These are phyloP conservation scores for Phaethon lepturus DNA, from an alignment of 2,113 vertebrate species.

Conservation along the genomic window DNA sequence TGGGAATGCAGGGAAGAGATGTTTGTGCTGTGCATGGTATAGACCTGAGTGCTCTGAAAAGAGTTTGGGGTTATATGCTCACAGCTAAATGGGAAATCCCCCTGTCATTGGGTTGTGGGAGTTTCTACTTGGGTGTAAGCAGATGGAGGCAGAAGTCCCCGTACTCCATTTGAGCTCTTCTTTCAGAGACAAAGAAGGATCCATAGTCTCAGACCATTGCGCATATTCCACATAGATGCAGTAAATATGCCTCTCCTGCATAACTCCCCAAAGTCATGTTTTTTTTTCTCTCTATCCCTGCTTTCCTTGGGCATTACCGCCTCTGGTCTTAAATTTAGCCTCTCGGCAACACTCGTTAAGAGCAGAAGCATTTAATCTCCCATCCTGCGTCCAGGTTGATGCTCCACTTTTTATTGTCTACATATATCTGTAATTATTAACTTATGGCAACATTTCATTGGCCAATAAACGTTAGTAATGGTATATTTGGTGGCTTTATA, in stretches of 20 bases:
- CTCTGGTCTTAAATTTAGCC: slow-evolving; percentile 14
- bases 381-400: neutral
- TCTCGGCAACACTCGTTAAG: neutral
- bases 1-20: neutral
- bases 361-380: slow-evolving; percentile 50
- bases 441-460: slow-evolving; percentile 69
- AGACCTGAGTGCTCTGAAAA: neutral
- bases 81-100: neutral
- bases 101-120: neutral
- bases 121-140: neutral
- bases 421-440: slow-evolving; percentile 73
- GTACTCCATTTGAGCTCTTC: neutral
- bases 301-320: neutral
- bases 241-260: neutral
- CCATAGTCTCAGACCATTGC: neutral
- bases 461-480: slow-evolving; percentile 75
- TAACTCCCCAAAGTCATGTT: neutral
- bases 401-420: slow-evolving; percentile 67
- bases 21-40: neutral
- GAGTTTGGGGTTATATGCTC: neutral
- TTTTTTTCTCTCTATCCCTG: neutral
- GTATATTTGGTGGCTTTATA: slow-evolving; percentile 69
- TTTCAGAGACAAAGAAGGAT: neutral
- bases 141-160: neutral
- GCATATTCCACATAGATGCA: neutral